phyloP scores from a whole-genome alignment of 2,888 invertebrate species.

The Caenorhabditis virilis region DNA sequence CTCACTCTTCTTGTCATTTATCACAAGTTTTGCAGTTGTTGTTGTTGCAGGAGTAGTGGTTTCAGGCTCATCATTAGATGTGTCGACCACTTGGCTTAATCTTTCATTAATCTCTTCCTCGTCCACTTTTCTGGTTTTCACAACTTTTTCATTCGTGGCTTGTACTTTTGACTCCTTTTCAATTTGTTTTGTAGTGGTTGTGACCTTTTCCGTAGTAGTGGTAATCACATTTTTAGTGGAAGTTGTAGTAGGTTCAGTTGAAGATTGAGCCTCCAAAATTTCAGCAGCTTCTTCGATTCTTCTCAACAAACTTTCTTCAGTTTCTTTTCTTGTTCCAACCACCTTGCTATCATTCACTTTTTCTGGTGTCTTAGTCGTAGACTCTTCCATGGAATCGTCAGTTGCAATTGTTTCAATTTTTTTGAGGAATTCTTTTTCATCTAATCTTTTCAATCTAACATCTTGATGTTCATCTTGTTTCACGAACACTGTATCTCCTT shows the following conservation, averaged over 20 bases:
- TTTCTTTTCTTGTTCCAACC: constrained; percentile 15
- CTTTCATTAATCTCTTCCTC: constrained; percentile 27
- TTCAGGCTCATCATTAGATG: constrained; percentile 6
- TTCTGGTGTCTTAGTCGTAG: constrained; percentile 7
- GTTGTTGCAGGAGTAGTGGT: constrained; percentile 20
- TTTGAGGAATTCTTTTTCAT: constrained; percentile 32
- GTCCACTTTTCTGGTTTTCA: constrained; percentile 19
- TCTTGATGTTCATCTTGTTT: constrained; percentile 16
- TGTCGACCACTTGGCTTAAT: constrained; percentile 20
- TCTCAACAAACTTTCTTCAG: constrained; percentile 25
- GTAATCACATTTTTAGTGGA: constrained; percentile 4
- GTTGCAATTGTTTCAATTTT: constrained; percentile 26
- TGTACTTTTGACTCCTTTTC: constrained; percentile 2
- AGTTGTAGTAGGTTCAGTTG: neutral
- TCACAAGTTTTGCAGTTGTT: constrained; percentile 21
- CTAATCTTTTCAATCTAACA: constrained; percentile 18
- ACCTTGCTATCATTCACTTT: constrained; percentile 6
- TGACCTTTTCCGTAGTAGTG: neutral
- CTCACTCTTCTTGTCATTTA: constrained; percentile 21
- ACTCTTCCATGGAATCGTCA: constrained; percentile 8
- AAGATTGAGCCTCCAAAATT: neutral
- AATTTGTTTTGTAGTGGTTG: neutral
- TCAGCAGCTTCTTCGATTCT: constrained; percentile 16
- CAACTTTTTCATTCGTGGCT: neutral
- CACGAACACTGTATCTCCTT: constrained; percentile 24